Base-by-base conservation (phyloP, 1,140 invertebrate genomes). In the Lepidurus apus region DNA sequence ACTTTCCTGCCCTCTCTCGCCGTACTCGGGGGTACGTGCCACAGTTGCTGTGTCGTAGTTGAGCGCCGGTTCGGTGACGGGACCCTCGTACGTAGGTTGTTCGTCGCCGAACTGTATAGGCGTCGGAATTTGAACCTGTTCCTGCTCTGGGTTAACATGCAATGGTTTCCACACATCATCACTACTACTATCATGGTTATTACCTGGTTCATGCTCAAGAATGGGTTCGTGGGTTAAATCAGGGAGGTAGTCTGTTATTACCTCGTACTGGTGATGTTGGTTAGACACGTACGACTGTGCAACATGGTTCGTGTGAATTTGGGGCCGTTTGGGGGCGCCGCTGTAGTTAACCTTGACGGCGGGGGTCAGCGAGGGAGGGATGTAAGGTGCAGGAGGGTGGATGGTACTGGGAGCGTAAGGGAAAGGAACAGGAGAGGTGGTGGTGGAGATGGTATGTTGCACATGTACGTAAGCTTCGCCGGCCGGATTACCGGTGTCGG, bases 401-500 rank as follows among this genome's bases (percentile, higher is more conserved):
- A 53, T 80, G 80, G 74, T 81, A 81, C 78, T 81, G 79, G 43
- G 80, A 81, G 75, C 79, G 79, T 24, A 80, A 78, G 73, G 80
- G 78, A 7, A 78, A 78, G 45, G 80, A 79, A 78, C 79, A 79
- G 13, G 76, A 74, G 74, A 79, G 80, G 76, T 74, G 79, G 80
- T 81, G 76, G 13, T 76, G 74, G 74, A 79, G 80, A 80, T 74
- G 79, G 44, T 74, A 76, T 74, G 80, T 76, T 13, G 78, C 79
- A 43, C 77, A 78, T 43, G 79, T 78, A 45, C 80, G 80, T 43
- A 79, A 65, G 53, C 53, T 65, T 65, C 53, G 53, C 53, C 53
- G 53, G 53, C 53, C 21, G 53, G 53, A 21, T 17, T 65, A 65
- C 53, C 53, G 17, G 53, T 65, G 53, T 65, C 53, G 17, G n/a